A percentile compares a stretch with the other conserved stretches of the same genome.
Conservation (phyloP, 2,888 invertebrate species). For the Noctuana brunneofusca region DNA sequence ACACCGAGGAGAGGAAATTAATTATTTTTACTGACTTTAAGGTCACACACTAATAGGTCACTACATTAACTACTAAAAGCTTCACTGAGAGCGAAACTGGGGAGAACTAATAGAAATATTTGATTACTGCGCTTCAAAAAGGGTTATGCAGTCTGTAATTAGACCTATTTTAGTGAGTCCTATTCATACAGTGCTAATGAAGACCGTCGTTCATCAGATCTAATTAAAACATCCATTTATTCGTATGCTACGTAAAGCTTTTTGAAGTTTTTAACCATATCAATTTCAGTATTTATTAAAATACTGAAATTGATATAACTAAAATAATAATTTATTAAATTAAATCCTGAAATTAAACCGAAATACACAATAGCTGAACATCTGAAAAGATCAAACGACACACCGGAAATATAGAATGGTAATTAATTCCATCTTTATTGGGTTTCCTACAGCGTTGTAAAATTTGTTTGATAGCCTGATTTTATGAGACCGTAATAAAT, state of each 20-base stretch:
- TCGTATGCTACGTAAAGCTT: neutral
- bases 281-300: neutral
- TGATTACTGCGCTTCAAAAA: conserved; percentile 19
- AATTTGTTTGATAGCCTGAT: conserved; percentile 31
- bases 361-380: neutral
- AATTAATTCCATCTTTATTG: conserved; percentile 22
- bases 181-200: conserved; percentile 16
- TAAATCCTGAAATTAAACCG: too few relatives aligned
- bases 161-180: neutral
- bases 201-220: conserved; percentile 10
- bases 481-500: conserved; percentile 26
- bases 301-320: too few relatives aligned
- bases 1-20: too few relatives aligned
- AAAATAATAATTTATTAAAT: too few relatives aligned
- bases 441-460: conserved; percentile 23
- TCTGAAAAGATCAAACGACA: conserved; percentile 18
- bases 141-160: conserved; percentile 16
- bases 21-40: neutral
- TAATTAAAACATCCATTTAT: conserved; percentile 2
- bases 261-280: too few relatives aligned
- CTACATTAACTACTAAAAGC: neutral
- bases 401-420: conserved; percentile 5
- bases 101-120: conserved; percentile 2
- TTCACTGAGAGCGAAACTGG: neutral
- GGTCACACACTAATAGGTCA: too few relatives aligned